Percentiles rank a stretch among this genome's conserved stretches.
Conservation (phyloP, 2,888 invertebrate genomes). For the Patella depressa region DNA sequence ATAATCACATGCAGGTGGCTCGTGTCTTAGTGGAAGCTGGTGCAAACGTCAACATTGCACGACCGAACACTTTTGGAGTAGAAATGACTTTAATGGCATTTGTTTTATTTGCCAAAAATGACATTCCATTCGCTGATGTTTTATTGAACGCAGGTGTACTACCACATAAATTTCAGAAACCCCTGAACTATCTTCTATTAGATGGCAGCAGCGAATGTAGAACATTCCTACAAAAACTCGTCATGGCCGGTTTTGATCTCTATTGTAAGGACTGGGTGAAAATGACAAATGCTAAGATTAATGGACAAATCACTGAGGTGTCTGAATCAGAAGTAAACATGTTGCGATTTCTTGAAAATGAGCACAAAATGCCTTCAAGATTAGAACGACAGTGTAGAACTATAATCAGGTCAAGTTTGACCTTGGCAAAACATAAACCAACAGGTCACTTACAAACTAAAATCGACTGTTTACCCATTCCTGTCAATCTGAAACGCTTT, state of each 20-base stretch:
- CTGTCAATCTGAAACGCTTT: slow-evolving; percentile 19
- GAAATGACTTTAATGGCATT: slow-evolving; percentile 30
- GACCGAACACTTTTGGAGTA: slow-evolving; percentile 30
- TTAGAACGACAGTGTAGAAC: slow-evolving; percentile 23
- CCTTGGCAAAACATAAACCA: background rate
- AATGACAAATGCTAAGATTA: slow-evolving; percentile 17
- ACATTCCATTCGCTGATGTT: slow-evolving; percentile 24
- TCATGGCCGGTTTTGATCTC: slow-evolving; percentile 28
- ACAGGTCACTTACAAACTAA: slow-evolving; percentile 13
- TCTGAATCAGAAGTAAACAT: slow-evolving; percentile 22
- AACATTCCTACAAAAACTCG: slow-evolving; percentile 25
- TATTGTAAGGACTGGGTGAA: slow-evolving; percentile 27
- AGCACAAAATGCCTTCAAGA: slow-evolving; percentile 12
- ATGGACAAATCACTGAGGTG: slow-evolving; percentile 7
- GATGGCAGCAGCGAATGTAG: slow-evolving; percentile 18
- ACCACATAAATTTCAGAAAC: slow-evolving; percentile 28
- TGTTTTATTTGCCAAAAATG: slow-evolving; percentile 29
- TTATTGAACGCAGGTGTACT: slow-evolving; percentile 25
- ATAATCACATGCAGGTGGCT: slow-evolving; percentile 26
- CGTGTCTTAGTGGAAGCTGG: slow-evolving; percentile 23
- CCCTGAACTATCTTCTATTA: slow-evolving; percentile 25
- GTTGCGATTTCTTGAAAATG: slow-evolving; percentile 23
- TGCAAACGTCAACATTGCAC: slow-evolving; percentile 29
- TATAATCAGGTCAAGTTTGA: slow-evolving; percentile 20
- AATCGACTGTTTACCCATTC: slow-evolving; percentile 22